These are phyloP conservation scores for Balearica regulorum DNA, from an alignment of 2,797 vertebrate species.

Conservation along the genomic window DNA sequence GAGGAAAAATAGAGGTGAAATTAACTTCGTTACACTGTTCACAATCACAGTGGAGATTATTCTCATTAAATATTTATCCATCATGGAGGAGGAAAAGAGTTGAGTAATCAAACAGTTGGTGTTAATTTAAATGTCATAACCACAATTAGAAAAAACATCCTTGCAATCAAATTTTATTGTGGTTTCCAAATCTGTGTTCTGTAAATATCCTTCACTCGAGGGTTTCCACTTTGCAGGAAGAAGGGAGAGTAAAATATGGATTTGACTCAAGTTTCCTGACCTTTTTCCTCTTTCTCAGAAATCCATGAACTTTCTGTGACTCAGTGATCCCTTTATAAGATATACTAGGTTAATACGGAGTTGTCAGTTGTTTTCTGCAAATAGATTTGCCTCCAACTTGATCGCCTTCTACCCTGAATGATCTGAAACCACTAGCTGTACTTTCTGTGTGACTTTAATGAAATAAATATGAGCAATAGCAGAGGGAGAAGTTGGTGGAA, in stretches of 20 bases:
- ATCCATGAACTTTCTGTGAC: background rate
- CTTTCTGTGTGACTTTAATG: background rate
- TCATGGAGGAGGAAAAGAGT: background rate
- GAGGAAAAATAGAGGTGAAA: background rate
- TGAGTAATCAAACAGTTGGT: slow-evolving; percentile 50
- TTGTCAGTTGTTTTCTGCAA: background rate
- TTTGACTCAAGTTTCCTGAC: background rate
- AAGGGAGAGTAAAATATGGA: background rate
- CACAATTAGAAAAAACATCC: slow-evolving; percentile 36
- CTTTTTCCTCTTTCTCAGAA: background rate
- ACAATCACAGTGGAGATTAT: slow-evolving; percentile 12
- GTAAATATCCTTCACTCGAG: background rate
- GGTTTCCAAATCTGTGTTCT: background rate
- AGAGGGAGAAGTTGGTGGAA: background rate
- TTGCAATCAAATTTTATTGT: slow-evolving; percentile 31
- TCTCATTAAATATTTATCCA: slow-evolving; percentile 53
- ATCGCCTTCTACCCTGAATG: background rate
- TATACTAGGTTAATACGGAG: background rate
- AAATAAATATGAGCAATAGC: background rate
- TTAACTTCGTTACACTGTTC: slow-evolving; percentile 32
- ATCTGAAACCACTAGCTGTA: background rate
- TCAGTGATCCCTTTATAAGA: background rate
- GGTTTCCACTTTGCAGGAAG: background rate
- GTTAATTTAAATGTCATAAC: slow-evolving; percentile 62
- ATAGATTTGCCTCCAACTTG: background rate